phyloP scores from a whole-genome alignment of 2,888 invertebrate species.

The Azorinus chamasolen region DNA sequence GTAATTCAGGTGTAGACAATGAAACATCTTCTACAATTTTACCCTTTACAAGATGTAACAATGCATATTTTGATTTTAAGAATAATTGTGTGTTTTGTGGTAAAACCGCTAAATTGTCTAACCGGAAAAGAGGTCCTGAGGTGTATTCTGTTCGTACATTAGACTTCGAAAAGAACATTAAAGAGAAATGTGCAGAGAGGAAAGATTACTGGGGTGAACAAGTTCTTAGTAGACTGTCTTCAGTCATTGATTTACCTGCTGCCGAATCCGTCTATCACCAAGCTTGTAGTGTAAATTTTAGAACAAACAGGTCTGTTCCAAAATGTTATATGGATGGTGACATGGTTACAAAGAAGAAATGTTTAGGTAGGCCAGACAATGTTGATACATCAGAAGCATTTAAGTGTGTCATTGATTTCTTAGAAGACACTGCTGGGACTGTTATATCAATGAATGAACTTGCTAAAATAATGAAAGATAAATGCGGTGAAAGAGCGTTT shows the following conservation, averaged over 20 bases:
- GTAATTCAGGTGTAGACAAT: too few species aligned
- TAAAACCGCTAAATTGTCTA: slow-evolving; percentile 4
- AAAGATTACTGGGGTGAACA: slow-evolving; percentile 33
- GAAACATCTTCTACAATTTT: too few species aligned
- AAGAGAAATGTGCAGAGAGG: slow-evolving; percentile 4
- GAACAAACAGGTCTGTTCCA: slow-evolving; percentile 5
- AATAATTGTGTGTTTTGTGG: slow-evolving; percentile 36
- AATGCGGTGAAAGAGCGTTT: slow-evolving; percentile 24
- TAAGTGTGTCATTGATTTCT: slow-evolving; percentile 3
- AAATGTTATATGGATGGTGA: too few species aligned
- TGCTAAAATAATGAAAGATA: slow-evolving; percentile 28
- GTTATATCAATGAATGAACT: slow-evolving; percentile 40
- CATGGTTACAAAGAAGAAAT: not conserved
- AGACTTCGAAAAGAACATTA: slow-evolving; percentile 22
- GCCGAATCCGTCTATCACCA: slow-evolving; percentile 67
- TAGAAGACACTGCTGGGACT: slow-evolving; percentile 40
- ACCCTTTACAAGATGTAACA: too few species aligned
- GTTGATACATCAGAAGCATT: slow-evolving; percentile 22
- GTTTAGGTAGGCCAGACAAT: slow-evolving; percentile 3
- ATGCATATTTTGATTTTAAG: slow-evolving; percentile 19
- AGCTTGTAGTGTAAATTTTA: slow-evolving; percentile 59
- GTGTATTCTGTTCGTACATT: slow-evolving; percentile 12
- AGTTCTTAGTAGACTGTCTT: slow-evolving; percentile 35
- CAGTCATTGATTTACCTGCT: slow-evolving; percentile 59
- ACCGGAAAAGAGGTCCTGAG: slow-evolving; percentile 5